phyloP scores from a whole-genome alignment of 2,797 vertebrate species.

The Pteropus rufus region DNA sequence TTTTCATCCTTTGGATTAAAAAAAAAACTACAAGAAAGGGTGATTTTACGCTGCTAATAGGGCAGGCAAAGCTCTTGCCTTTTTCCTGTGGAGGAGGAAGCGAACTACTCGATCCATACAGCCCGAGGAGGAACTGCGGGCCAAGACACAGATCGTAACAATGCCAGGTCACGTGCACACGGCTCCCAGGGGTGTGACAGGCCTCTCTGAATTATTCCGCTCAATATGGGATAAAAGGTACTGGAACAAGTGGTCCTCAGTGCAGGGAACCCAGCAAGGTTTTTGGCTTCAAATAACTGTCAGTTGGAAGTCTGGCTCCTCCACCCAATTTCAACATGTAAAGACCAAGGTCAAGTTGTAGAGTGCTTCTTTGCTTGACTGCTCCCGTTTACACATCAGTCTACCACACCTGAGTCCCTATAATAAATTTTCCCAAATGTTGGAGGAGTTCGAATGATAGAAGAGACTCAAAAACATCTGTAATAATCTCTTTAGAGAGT shows the following conservation, averaged over 20 bases:
- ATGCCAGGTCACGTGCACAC: neutral
- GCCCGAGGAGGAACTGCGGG: neutral
- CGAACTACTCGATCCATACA: neutral
- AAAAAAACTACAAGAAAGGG: conserved; percentile 41
- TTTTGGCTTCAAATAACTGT: neutral
- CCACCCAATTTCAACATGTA: neutral
- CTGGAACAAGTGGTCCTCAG: neutral
- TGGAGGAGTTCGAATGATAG: neutral
- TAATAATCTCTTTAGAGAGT: neutral
- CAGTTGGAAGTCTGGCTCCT: neutral
- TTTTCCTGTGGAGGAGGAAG: neutral
- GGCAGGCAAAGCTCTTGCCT: neutral
- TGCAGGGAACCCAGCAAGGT: neutral
- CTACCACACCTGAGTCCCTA: neutral
- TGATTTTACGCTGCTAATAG: conserved; percentile 47
- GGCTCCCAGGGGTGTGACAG: neutral
- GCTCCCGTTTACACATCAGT: neutral
- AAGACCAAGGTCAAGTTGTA: neutral
- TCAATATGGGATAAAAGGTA: neutral
- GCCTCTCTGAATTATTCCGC: neutral
- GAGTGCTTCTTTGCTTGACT: neutral
- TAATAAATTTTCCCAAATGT: neutral
- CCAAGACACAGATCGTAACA: neutral
- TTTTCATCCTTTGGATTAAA: conserved; percentile 60
- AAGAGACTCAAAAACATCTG: neutral